These are phyloP conservation scores for Zaprionus gabonicus DNA, from an alignment of 1,140 invertebrate genomes.

Conservation along the genomic window DNA sequence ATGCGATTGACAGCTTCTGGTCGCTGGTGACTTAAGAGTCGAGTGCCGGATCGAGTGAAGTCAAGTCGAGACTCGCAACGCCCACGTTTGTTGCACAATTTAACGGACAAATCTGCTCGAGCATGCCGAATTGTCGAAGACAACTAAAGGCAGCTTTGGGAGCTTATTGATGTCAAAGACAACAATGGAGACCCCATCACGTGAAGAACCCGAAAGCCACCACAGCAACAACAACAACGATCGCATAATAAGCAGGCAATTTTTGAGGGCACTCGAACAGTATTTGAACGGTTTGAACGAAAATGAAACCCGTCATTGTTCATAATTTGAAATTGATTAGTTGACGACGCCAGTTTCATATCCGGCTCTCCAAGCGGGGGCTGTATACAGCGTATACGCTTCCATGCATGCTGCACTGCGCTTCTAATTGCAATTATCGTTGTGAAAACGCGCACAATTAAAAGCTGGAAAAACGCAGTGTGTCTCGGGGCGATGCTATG, in stretches of 20 bases:
- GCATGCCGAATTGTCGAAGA: conserved; percentile 49
- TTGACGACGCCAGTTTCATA: conserved; percentile 54
- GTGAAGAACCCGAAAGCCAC: conserved; percentile 36
- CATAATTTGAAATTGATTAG: conserved; percentile 75
- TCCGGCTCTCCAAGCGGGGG: conserved; percentile 51
- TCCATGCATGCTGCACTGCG: conserved; percentile 44
- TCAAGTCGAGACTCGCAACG: conserved; percentile 20
- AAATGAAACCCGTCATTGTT: conserved; percentile 56
- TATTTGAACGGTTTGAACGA: conserved; percentile 14
- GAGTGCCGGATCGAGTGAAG: background rate
- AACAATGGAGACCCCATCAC: conserved; percentile 64
- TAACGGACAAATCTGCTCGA: conserved; percentile 45
- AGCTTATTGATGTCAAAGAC: conserved; percentile 68
- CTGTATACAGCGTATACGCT: conserved; percentile 10
- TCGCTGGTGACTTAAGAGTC: background rate
- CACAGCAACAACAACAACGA: conserved; percentile 5
- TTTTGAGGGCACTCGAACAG: conserved; percentile 28
- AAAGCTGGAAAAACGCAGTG: conserved; percentile 59
- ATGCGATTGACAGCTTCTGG: conserved; percentile 54
- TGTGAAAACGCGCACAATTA: conserved; percentile 66
- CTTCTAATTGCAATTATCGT: conserved; percentile 54
- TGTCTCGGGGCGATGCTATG: background rate
- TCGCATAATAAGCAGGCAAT: conserved; percentile 46
- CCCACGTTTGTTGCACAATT: conserved; percentile 74
- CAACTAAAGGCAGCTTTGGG: conserved; percentile 19